Evolutionary conservation across 2,113 vertebrate species (phyloP), one percentile per base, ranked within the genome.

Genomic region (Microcebus murinus): DNA sequence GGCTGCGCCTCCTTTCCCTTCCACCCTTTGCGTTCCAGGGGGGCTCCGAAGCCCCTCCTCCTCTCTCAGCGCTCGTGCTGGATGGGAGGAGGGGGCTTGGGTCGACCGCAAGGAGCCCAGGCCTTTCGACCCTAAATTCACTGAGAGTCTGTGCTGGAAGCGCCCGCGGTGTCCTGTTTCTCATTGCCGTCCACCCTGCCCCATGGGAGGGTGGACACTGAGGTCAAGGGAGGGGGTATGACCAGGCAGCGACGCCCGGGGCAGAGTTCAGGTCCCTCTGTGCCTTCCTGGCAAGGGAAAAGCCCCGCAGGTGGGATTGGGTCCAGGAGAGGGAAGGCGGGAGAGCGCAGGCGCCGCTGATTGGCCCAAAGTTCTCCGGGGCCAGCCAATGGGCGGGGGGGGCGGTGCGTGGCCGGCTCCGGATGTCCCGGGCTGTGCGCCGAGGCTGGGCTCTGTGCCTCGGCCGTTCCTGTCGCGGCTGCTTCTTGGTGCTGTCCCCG

Each of bases 401-500:
- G 83, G 83, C 50, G 50, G 13, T 13, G 52, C 31, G 63, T 4
- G 80, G 12, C 36, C 13, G 36, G 52, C 42, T 20, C 9, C 0
- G 21, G 29, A 9, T 2, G 14, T 20, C 27, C 8, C 0, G 7
- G 3, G 42, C 14, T 0, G 27, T 3, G 23, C 14, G 2, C 18
- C 31, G 6, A 0, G 8, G 36, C 27, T 0, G 57, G 1, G 6
- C 3, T 2, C 4, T 0, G 25, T 1, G 11, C 18, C 31, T 9
- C 0, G 8, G 36, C 27, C 0, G 57, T 85, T 63, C 42, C 52
- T 14, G 71, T 5, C 52, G 6, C 11, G 5, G 10, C 45, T 85
- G 21, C 27, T 0, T 11, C 4, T 9, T 0, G 14, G 4, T 1
- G 36, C 8, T 8, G 61, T 21, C 6, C 8, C 12, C 3, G 3